Conservation (phyloP, 2,888 invertebrate genomes). For the Euproctis similis region DNA sequence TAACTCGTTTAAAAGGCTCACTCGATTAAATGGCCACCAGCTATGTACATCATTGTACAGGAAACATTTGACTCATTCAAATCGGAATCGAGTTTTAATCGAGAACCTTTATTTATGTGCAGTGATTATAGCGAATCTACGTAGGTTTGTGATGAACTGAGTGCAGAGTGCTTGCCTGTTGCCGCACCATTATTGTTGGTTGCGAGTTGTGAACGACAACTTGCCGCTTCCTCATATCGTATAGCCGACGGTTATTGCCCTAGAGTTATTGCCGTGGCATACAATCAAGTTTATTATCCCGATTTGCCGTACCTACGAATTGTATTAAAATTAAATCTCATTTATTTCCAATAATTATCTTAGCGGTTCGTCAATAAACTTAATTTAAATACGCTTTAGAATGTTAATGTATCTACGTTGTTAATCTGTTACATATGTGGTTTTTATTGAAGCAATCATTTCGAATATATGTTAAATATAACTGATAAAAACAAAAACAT, state of each 20-base stretch:
- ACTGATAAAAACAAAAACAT: no score
- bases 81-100: conserved; percentile 30
- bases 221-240: conserved; percentile 58
- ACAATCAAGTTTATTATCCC: conserved; percentile 29
- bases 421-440: no score
- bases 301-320: conserved; percentile 18
- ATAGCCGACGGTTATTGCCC: conserved; percentile 39
- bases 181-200: conserved; percentile 16
- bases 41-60: no score
- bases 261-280: conserved; percentile 16
- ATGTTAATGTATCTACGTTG: no score
- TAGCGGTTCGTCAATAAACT: no score
- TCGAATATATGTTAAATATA: no score
- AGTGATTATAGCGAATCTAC: conserved; percentile 37
- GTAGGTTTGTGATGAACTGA: conserved; percentile 38
- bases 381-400: no score
- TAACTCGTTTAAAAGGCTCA: no score
- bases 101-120: conserved; percentile 36
- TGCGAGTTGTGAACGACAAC: conserved; percentile 46
- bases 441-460: no score
- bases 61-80: no score
- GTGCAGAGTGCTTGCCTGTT: conserved; percentile 19
- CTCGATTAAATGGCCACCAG: no score
- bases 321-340: conserved; percentile 14
- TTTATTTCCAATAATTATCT: not conserved